phyloP scores from a whole-genome alignment of 2,113 vertebrate genomes.

The Urocynchramus pylzowi region DNA sequence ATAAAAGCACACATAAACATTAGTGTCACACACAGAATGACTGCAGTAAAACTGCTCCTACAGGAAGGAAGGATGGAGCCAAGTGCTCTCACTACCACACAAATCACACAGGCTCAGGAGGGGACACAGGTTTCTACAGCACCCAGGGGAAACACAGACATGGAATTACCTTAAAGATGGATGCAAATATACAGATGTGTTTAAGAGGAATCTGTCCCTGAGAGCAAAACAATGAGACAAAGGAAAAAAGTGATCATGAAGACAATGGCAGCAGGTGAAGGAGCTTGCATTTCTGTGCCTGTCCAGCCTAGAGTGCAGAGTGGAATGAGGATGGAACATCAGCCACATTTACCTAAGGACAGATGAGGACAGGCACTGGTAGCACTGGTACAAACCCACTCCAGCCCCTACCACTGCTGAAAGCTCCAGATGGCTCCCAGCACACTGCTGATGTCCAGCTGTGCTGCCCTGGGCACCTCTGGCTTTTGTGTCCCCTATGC shows the following conservation, averaged over 20 bases:
- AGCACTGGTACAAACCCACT: not conserved
- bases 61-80: not conserved
- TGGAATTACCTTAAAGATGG: slow-evolving; percentile 70
- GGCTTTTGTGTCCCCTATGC: not conserved
- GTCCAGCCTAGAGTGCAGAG: not conserved
- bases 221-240: slow-evolving; percentile 54
- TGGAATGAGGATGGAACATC: not conserved
- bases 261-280: not conserved
- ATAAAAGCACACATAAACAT: not conserved
- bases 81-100: not conserved
- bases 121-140: not conserved
- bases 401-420: not conserved
- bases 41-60: not conserved
- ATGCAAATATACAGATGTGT: slow-evolving; percentile 61
- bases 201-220: slow-evolving; percentile 69
- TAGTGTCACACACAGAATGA: not conserved
- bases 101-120: not conserved
- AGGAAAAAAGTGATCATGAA: slow-evolving; percentile 32
- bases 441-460: not conserved
- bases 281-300: not conserved
- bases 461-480: not conserved
- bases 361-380: not conserved
- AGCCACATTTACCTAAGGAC: not conserved
- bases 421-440: not conserved
- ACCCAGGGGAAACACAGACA: not conserved